Base-by-base conservation (phyloP, 2,113 vertebrate species). In the Lutjanus erythropterus region DNA sequence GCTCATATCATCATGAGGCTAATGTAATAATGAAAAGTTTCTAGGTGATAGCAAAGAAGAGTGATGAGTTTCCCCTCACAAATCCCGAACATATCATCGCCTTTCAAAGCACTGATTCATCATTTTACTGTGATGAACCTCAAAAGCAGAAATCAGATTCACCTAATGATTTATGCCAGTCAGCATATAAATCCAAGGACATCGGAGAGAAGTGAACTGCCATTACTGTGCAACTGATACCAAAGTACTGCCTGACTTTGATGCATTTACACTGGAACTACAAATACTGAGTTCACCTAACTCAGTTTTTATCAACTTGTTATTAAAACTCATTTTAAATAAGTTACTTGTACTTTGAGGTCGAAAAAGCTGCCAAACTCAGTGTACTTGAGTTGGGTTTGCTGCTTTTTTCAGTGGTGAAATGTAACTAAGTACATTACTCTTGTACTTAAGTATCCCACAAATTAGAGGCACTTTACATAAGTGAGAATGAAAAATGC, bases 81-180 rank as follows among this genome's bases (percentile, higher is more conserved):
- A 49, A 60, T 41, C 6, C 49, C 41, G 23, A 50, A 33, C 16
- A 10, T 15, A 35, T 59, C 15, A 1, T 14, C 1, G 3, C 18
- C 21, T 53, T 59, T 73, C 10, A 50, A 49, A 80, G n/a, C 29
- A 25, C 27, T 2, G 59, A 61, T 52, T 25, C n/a, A 33, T 61
- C 29, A 0, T 25, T 74, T 37, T 18, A 35, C 31, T 53, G 23
- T 25, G 23, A 12, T 29, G 0, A 47, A 75, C 23, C 11, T 73
- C 2, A 80, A 72, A 76, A 60, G 23, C 29, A 68, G 29, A 62
- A 68, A 70, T 55, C 16, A 9, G 18, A 71, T 66, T 71, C 25
- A 49, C n/a, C 27, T 19, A 1, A 7, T 77, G 42, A 33, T 44
- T 35, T 21, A 19, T 72, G 37, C 27, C 60, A 44, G n/a, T 56